phyloP scores from a whole-genome alignment of 23 tunicate genomes.

The Clavelina lepadiformis region DNA sequence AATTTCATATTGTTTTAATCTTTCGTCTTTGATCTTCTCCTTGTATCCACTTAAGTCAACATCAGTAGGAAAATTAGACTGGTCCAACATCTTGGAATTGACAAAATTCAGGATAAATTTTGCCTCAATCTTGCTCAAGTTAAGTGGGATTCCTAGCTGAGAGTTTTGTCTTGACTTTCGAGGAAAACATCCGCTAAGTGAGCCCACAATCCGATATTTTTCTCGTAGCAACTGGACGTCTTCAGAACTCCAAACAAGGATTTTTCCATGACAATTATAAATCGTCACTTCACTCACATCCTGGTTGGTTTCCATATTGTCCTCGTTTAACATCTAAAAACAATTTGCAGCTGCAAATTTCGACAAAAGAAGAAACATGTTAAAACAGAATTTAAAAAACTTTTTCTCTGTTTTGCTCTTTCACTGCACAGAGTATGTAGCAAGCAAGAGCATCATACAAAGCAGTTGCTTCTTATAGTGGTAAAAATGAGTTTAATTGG shows the following conservation, averaged over 20 bases:
- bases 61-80: conserved; percentile 4
- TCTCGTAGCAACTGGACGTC: conserved; percentile 21
- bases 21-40: conserved; percentile 1
- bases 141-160: conserved; percentile 44
- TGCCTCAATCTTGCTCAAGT: conserved; percentile 64
- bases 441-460: too few species aligned
- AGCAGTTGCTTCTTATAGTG: too few species aligned
- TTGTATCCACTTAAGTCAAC: conserved; percentile 6
- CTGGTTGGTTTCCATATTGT: too few species aligned
- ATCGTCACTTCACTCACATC: conserved; percentile 7
- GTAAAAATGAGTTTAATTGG: too few species aligned
- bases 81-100: conserved; percentile 5
- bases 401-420: too few species aligned
- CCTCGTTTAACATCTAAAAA: too few species aligned
- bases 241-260: conserved; percentile 57
- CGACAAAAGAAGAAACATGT: too few species aligned
- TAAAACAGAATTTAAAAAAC: too few species aligned
- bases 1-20: conserved; percentile 37
- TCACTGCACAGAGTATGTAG: too few species aligned
- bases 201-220: conserved; percentile 44
- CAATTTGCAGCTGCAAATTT: too few species aligned
- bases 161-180: conserved; percentile 61
- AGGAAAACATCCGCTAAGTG: conserved; percentile 54
- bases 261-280: conserved; percentile 35
- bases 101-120: conserved; percentile 28